phyloP scores from a whole-genome alignment of 2,113 vertebrate genomes.

The Hydropotes inermis region DNA sequence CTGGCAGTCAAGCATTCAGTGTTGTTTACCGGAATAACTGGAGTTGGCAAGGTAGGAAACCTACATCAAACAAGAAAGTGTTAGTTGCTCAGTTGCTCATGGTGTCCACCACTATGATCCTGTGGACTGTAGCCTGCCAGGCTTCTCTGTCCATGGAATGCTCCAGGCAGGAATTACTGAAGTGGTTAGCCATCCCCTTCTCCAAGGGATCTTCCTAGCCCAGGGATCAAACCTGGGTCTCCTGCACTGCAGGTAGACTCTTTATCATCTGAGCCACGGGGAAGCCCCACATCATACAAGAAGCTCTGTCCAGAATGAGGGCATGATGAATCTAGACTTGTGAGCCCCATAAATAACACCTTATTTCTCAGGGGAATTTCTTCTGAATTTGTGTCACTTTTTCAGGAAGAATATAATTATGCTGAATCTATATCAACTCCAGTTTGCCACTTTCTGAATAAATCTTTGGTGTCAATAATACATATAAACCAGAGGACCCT shows the following conservation, averaged over 20 bases:
- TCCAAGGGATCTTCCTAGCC: background rate
- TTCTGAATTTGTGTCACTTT: background rate
- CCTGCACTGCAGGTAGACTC: background rate
- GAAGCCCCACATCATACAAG: background rate
- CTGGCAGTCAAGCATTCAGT: conserved; percentile 87
- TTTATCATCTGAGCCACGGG: background rate
- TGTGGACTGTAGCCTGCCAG: background rate
- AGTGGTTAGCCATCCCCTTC: background rate
- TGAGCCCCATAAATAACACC: background rate
- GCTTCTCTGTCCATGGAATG: background rate
- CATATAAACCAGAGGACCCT: background rate
- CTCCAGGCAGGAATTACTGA: background rate
- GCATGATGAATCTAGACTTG: background rate
- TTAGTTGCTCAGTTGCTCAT: background rate
- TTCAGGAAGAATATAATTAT: background rate
- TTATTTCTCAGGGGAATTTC: background rate
- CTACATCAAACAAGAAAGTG: background rate
- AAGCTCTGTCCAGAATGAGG: background rate
- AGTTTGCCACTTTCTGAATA: background rate
- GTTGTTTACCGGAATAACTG: conserved; percentile 88
- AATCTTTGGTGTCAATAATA: background rate
- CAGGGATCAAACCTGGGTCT: background rate
- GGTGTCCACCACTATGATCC: background rate
- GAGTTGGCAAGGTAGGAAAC: conserved; percentile 89
- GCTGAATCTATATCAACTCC: background rate